Evolutionary conservation across 1,140 invertebrate species (phyloP).

Genomic region (Tigriopus japonicus): DNA sequence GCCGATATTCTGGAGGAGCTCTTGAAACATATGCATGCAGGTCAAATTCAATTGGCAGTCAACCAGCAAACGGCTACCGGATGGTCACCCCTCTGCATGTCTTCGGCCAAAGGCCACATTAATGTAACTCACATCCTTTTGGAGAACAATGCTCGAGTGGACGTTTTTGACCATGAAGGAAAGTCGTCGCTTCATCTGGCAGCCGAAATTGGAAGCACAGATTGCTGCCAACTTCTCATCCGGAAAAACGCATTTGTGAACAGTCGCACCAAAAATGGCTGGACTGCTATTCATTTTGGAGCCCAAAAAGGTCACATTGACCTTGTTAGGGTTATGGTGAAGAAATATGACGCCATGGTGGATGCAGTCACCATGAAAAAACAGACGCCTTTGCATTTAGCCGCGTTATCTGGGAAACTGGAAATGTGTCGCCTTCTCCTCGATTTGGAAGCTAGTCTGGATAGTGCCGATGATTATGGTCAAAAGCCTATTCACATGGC

Average conservation of each 20-base stretch:
- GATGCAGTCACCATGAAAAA: slow-evolving; percentile 82
- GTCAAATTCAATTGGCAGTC: slow-evolving; percentile 57
- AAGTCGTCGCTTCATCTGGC: slow-evolving; percentile 85
- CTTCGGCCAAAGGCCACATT: slow-evolving; percentile 40
- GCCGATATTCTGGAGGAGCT: neutral
- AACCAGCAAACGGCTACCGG: slow-evolving; percentile 78
- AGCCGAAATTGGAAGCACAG: slow-evolving; percentile 71
- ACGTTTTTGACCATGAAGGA: slow-evolving; percentile 94
- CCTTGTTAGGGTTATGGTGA: slow-evolving; percentile 66
- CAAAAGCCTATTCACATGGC: slow-evolving; percentile 65
- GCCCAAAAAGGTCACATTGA: slow-evolving; percentile 85
- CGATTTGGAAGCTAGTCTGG: slow-evolving; percentile 84
- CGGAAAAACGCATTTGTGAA: slow-evolving; percentile 96
- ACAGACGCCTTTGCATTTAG: slow-evolving; percentile 68
- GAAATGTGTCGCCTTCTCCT: slow-evolving; percentile 84
- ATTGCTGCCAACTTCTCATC: slow-evolving; percentile 88
- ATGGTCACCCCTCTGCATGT: slow-evolving; percentile 88
- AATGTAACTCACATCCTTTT: slow-evolving; percentile 36
- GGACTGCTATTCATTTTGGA: slow-evolving; percentile 45
- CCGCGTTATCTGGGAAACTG: slow-evolving; percentile 33
- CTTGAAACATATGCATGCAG: neutral
- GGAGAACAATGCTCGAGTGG: slow-evolving; percentile 61
- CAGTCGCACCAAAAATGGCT: slow-evolving; percentile 40
- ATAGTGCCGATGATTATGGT: slow-evolving; percentile 84
- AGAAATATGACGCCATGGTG: slow-evolving; percentile 79